phyloP scores from a whole-genome alignment of 2,888 invertebrate species.

The Tholera decimalis region DNA sequence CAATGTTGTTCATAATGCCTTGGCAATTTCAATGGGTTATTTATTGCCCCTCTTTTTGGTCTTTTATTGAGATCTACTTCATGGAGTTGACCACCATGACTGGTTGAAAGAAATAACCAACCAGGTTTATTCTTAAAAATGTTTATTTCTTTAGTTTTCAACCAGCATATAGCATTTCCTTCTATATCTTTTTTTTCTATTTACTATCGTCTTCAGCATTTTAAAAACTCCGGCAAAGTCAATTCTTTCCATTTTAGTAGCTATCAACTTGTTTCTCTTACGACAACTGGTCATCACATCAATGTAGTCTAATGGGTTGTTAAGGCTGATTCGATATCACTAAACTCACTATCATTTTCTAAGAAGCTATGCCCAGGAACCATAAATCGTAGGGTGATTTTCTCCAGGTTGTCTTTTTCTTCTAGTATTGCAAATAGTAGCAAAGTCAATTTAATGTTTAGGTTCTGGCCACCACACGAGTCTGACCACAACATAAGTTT shows the following conservation, averaged over 20 bases:
- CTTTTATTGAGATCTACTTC: conserved; percentile 6
- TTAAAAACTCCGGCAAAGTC: conserved; percentile 11
- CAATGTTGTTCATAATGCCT: conserved; percentile 10
- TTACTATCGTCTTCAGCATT: conserved; percentile 4
- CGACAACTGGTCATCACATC: conserved; percentile 2
- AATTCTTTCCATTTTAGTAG: conserved; percentile 3
- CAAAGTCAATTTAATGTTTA: conserved; percentile 4
- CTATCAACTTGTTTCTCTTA: conserved; percentile 5
- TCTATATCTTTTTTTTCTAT: conserved; percentile 4
- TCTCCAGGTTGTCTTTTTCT: too few species aligned
- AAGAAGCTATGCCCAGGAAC: too few species aligned
- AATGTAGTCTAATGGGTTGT: neutral
- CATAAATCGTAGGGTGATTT: too few species aligned
- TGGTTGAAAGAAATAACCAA: conserved; percentile 6
- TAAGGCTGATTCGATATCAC: too few species aligned
- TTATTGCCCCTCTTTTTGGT: conserved; percentile 9
- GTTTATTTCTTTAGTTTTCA: conserved; percentile 8
- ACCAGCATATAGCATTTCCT: conserved; percentile 4
- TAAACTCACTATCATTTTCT: too few species aligned
- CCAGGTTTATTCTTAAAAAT: conserved; percentile 7
- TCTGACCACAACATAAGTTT: conserved; percentile 9
- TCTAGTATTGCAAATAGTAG: conserved; percentile 1
- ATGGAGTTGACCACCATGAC: conserved; percentile 4
- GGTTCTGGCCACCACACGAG: conserved; percentile 12
- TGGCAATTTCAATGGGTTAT: conserved; percentile 5